Evolutionary conservation across 2,888 invertebrate species (phyloP).

Genomic region (Eustalomyia histrio): DNA sequence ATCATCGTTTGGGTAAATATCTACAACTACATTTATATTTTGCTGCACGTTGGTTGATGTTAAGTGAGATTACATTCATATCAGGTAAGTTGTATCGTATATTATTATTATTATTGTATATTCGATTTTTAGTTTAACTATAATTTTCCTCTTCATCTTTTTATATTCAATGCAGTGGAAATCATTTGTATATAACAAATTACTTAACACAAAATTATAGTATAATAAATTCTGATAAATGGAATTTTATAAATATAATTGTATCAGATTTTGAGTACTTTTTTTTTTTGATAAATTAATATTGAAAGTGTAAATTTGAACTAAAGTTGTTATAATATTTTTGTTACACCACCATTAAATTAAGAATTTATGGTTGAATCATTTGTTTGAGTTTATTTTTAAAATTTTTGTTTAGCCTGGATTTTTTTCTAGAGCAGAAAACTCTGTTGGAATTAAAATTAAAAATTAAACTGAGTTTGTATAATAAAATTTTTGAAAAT

Average conservation of each 20-base stretch:
- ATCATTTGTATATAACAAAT: conserved; percentile 44
- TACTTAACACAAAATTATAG: conserved; percentile 24
- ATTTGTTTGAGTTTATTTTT: no score
- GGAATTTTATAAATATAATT: neutral
- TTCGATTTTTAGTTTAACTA: conserved; percentile 66
- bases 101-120: neutral
- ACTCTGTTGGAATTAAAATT: no score
- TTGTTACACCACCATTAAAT: no score
- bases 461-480: no score
- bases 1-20: conserved; percentile 87
- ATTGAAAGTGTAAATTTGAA: no score
- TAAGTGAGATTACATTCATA: conserved; percentile 91
- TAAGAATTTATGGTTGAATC: no score
- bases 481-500: no score
- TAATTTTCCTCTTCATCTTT: conserved; percentile 25
- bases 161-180: neutral
- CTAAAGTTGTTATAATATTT: no score
- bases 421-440: no score
- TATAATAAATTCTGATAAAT: neutral
- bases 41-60: conserved; percentile 90
- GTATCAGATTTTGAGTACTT: no score
- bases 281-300: no score
- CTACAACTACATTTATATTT: conserved; percentile 89
- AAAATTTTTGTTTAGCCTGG: no score
- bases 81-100: conserved; percentile 82